A percentile compares a stretch with the other conserved stretches of the same genome.
These are phyloP conservation scores for Scomber japonicus DNA, from an alignment of 2,113 vertebrate species.

Conservation along the genomic window DNA sequence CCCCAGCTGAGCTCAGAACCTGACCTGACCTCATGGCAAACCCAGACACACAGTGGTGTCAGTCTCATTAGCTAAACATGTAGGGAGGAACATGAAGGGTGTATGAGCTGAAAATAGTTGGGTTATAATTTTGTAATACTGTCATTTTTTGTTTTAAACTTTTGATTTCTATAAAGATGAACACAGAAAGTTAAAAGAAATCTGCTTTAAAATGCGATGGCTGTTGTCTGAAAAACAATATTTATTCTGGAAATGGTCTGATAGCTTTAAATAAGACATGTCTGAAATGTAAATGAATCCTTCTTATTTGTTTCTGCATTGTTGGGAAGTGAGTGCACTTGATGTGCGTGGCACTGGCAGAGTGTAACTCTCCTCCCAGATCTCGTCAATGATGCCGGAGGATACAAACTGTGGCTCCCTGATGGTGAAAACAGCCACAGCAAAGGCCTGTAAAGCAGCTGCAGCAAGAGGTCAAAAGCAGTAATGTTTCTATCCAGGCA, in stretches of 20 bases:
- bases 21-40: conserved; percentile 48
- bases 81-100: background rate
- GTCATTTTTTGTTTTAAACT: conserved; percentile 12
- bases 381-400: conserved; percentile 33
- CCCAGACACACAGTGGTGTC: conserved; percentile 29
- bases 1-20: conserved; percentile 75
- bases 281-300: conserved; percentile 38
- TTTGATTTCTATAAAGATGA: background rate
- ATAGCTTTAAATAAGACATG: conserved; percentile 15
- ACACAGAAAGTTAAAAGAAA: background rate
- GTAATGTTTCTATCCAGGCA: conserved; percentile 60
- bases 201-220: background rate
- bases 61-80: conserved; percentile 43
- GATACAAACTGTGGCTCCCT: conserved; percentile 56
- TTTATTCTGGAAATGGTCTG: background rate
- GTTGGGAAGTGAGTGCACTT: conserved; percentile 39
- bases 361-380: conserved; percentile 45
- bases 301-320: conserved; percentile 34
- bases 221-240: background rate
- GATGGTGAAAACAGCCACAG: conserved; percentile 72
- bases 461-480: conserved; percentile 58
- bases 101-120: background rate
- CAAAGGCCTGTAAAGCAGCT: conserved; percentile 62
- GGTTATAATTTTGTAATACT: background rate
- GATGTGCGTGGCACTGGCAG: conserved; percentile 28